phyloP scores from a whole-genome alignment of 2,888 invertebrate species.

The Volucella bombylans region DNA sequence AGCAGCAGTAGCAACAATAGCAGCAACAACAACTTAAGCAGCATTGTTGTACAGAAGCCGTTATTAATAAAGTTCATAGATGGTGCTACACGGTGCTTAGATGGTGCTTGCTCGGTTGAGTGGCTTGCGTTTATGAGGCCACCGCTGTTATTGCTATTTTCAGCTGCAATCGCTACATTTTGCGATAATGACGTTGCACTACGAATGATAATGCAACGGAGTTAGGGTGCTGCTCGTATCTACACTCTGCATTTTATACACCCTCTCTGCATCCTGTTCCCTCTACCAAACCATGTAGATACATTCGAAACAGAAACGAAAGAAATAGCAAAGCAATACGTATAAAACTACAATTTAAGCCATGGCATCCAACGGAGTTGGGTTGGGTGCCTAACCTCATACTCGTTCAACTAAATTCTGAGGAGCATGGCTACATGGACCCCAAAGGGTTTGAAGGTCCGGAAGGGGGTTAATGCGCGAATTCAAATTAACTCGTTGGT shows the following conservation, averaged over 20 bases:
- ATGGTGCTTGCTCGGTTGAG: constrained; percentile 73
- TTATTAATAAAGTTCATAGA: constrained; percentile 74
- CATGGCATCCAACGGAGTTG: constrained; percentile 39
- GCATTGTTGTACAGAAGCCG: constrained; percentile 59
- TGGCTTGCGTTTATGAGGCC: constrained; percentile 73
- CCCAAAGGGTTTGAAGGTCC: constrained; percentile 2
- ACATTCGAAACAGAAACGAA: not conserved
- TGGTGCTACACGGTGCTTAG: constrained; percentile 74
- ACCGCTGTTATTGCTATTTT: constrained; percentile 74
- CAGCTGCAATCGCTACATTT: constrained; percentile 72
- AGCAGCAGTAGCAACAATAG: constrained; percentile 1
- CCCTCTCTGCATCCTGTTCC: too few species aligned
- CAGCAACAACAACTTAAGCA: constrained; percentile 42
- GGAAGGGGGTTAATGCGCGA: constrained; percentile 61
- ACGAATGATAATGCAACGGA: constrained; percentile 58
- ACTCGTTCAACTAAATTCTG: constrained; percentile 34
- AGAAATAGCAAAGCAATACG: constrained; percentile 55
- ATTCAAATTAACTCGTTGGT: constrained; percentile 73
- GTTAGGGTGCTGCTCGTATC: constrained; percentile 10
- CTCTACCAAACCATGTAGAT: not conserved
- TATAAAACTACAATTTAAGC: constrained; percentile 69
- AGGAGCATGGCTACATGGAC: constrained; percentile 29
- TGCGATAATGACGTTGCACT: constrained; percentile 73
- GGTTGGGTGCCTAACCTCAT: too few species aligned
- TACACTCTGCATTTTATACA: too few species aligned